A percentile compares a stretch with the other conserved stretches of the same genome.
Evolutionary conservation across 2,113 vertebrate genomes (phyloP).

Genomic region (Alosa alosa): DNA sequence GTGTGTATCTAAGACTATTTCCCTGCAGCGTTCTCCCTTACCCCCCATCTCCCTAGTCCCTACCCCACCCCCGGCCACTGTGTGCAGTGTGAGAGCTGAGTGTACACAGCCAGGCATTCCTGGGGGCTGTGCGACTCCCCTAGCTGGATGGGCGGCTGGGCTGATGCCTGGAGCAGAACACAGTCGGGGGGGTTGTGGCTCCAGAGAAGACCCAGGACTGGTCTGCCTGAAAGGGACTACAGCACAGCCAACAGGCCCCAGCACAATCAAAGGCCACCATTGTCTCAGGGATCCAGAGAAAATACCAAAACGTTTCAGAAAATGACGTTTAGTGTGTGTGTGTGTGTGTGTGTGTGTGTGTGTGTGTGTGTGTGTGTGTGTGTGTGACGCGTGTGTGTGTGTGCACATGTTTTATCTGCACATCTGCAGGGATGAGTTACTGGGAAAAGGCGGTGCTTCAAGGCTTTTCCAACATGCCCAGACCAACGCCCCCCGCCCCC

Average conservation of each 20-base stretch:
- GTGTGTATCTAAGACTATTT: too few relatives aligned
- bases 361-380: constrained; percentile 1
- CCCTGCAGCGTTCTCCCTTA: background rate
- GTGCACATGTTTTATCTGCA: background rate
- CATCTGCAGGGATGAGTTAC: constrained; percentile 13
- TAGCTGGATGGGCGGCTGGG: background rate
- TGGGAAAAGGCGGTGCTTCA: background rate
- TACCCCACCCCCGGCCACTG: background rate
- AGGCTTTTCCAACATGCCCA: constrained; percentile 8
- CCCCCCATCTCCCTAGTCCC: background rate
- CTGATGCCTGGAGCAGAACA: background rate
- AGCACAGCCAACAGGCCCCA: constrained; percentile 16
- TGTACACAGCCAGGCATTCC: constrained; percentile 11
- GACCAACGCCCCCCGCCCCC: background rate
- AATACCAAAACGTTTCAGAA: background rate
- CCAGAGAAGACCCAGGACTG: constrained; percentile 4
- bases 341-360: constrained; percentile 7
- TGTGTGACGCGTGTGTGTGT: background rate
- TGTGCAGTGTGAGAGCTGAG: background rate
- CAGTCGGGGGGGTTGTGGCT: background rate
- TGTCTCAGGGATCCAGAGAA: background rate
- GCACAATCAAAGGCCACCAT: constrained; percentile 10
- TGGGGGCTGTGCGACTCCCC: background rate
- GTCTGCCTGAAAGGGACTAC: constrained; percentile 12
- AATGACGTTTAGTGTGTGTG: background rate